Percentiles rank a stretch among this genome's conserved stretches.
Evolutionary conservation across 2,113 vertebrate genomes (phyloP).

Genomic region (Harpagus bidentatus): DNA sequence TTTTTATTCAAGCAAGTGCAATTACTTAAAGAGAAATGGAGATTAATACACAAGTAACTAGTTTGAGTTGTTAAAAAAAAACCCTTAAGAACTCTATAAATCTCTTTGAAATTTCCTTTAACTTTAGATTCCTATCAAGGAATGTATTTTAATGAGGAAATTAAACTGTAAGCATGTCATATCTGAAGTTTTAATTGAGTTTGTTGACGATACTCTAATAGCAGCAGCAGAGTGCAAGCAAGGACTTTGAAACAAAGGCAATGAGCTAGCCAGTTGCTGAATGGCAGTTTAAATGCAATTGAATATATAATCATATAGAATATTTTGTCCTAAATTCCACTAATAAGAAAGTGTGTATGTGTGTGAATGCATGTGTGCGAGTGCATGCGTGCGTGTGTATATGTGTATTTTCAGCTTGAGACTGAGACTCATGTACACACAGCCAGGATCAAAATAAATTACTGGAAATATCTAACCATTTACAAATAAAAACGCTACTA

Average conservation of each 20-base stretch:
- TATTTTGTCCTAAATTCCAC: not conserved
- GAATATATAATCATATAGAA: not conserved
- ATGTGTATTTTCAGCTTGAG: not conserved
- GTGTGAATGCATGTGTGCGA: too few relatives aligned
- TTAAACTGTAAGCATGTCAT: slow-evolving; percentile 4
- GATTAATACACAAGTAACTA: not conserved
- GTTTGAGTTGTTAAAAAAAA: not conserved
- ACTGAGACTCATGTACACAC: not conserved
- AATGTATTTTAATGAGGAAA: slow-evolving; percentile 36
- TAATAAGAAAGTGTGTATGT: not conserved
- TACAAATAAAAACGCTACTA: not conserved
- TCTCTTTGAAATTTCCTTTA: slow-evolving; percentile 12
- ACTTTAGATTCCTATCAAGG: not conserved
- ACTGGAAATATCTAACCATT: not conserved
- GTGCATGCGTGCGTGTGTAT: accelerated
- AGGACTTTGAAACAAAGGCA: not conserved
- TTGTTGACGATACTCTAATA: not conserved
- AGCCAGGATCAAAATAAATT: not conserved
- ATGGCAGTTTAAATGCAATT: not conserved
- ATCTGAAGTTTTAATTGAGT: not conserved
- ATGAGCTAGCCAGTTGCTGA: not conserved
- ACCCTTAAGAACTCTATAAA: not conserved
- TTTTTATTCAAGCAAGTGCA: slow-evolving; percentile 40
- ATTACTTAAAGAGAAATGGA: slow-evolving; percentile 13
- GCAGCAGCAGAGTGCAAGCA: not conserved